Evolutionary conservation across 2,113 vertebrate species (phyloP), one percentile per base, ranked within the genome.

Genomic region (Otus sunia): DNA sequence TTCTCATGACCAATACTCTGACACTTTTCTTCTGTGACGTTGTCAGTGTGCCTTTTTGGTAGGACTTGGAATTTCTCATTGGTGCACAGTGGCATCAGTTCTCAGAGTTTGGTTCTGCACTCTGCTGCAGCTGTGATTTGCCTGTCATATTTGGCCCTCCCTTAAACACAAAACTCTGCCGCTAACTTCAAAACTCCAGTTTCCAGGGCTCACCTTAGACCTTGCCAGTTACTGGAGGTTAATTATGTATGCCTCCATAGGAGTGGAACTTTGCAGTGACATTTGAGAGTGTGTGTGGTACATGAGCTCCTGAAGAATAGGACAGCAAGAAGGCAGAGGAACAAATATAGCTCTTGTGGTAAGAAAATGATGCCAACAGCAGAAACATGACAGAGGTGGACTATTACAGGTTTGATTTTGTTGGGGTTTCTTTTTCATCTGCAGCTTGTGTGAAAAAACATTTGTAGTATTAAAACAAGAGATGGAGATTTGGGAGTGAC

Each of bases 211-310:
- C 5, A 2, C 8, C 9, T 30, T 56, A 37, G 53, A 41, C 10
- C 13, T 86, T 86, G 22, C 17, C 5, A 3, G n/a, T 75, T 67
- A 12, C 30, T 67, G 52, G 29, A 36, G 8, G 21, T 22, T 49
- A 25, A 74, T 41, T 53, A 22, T 0, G 0, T 11, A 30, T 37
- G 12, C 29, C 10, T 62, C 29, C 10, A 5, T 29, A 67, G 41
- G n/a, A 68, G 22, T 22, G 20, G 53, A 83, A 64, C 27, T 71
- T 83, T 5, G 6, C 66, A 21, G 32, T 63, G 53, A 29, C 0
- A 1, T 67, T 69, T 68, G 22, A 17, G 66, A n/a, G n/a, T 15
- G 32, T 6, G 59, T 68, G 34, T 60, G 32, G 34, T 59, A 22
- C 27, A 55, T 63, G 4, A 55, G 13, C 8, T 73, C 18, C 27